Conservation (phyloP, 2,888 invertebrate species). For the Schrankia costaestrigalis region DNA sequence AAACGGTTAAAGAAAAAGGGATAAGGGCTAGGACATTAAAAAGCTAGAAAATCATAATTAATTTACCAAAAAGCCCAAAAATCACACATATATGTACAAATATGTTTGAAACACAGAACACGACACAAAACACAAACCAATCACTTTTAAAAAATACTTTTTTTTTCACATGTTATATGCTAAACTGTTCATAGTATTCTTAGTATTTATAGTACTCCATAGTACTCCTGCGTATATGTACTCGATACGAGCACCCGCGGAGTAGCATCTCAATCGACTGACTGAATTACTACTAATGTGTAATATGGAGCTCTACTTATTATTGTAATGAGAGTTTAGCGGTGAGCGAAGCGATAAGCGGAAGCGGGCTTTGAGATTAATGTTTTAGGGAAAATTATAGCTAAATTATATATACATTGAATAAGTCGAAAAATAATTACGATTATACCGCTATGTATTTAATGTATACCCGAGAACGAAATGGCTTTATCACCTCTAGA, state of each 20-base stretch:
- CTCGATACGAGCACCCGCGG: constrained; percentile 64
- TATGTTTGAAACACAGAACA: constrained; percentile 10
- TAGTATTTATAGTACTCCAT: too few species aligned
- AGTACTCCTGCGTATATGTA: constrained; percentile 59
- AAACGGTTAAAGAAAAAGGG: too few species aligned
- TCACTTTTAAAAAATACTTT: constrained; percentile 24
- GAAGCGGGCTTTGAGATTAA: constrained; percentile 11
- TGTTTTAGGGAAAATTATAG: too few species aligned
- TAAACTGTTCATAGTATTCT: constrained; percentile 16
- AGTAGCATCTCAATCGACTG: constrained; percentile 67
- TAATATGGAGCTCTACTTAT: constrained; percentile 51
- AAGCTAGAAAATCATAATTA: too few species aligned
- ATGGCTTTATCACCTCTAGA: too few species aligned
- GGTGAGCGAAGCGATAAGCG: constrained; percentile 43
- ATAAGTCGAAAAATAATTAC: not conserved
- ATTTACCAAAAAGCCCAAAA: not conserved
- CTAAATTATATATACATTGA: too few species aligned
- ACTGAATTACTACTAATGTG: constrained; percentile 51
- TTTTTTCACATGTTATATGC: constrained; percentile 20
- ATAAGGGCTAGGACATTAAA: too few species aligned
- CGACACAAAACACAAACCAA: constrained; percentile 31
- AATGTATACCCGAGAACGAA: too few species aligned
- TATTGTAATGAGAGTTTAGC: constrained; percentile 31
- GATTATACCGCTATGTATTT: too few species aligned
- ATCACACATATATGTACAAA: constrained; percentile 8